Conservation (phyloP, 2,797 vertebrate genomes). For the Furcifer pardalis region DNA sequence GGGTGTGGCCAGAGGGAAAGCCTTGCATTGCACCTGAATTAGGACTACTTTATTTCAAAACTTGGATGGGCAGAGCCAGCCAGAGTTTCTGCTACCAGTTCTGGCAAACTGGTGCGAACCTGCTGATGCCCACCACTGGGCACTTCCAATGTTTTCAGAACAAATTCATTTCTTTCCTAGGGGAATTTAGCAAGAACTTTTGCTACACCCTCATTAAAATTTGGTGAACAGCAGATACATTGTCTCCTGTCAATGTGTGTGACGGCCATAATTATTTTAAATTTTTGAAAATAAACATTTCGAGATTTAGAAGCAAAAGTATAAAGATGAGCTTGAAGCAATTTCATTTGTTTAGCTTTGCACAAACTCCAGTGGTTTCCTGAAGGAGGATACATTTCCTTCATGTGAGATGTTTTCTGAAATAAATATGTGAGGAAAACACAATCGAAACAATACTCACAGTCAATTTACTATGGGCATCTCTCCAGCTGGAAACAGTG, state of each 20-base stretch:
- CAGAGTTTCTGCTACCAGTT: too few species aligned
- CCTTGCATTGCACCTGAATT: too few species aligned
- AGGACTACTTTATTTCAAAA: too few species aligned
- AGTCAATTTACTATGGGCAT: background rate
- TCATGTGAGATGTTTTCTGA: background rate
- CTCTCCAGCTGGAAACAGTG: slow-evolving; percentile 20
- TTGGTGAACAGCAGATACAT: background rate
- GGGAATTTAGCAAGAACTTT: background rate
- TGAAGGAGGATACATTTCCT: background rate
- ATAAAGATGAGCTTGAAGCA: background rate
- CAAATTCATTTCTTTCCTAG: too few species aligned
- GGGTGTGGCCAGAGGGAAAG: too few species aligned
- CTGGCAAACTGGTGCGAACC: too few species aligned
- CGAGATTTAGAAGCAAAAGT: background rate
- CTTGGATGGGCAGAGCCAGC: too few species aligned
- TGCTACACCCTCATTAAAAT: background rate
- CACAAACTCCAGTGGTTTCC: background rate
- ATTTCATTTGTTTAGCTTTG: slow-evolving; percentile 13
- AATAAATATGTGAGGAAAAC: background rate
- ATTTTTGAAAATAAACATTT: slow-evolving; percentile 26
- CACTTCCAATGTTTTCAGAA: background rate
- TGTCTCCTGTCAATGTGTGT: too few species aligned
- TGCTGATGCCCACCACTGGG: too few species aligned
- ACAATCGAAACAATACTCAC: slow-evolving; percentile 14
- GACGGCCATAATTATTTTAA: slow-evolving; percentile 40